Evolutionary conservation across 2,888 invertebrate species (phyloP), one percentile per base, ranked within the genome.

Genomic region (Ashinkailepas kermadecensis): DNA sequence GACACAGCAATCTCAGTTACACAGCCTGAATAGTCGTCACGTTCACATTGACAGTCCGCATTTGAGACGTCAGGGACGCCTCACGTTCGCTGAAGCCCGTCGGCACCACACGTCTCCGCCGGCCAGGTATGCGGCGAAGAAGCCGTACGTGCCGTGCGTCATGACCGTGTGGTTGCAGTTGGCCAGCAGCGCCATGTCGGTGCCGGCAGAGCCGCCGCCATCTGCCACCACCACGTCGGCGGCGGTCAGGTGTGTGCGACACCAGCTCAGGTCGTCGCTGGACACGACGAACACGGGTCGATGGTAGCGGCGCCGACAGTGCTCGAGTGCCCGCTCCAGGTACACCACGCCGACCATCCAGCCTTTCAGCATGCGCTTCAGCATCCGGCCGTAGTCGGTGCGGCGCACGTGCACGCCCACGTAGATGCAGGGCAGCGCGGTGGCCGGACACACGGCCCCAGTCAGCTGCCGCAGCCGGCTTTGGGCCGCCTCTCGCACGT

Each of bases 71-170:
- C 9, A 67, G 23, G 39, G 15, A 70, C 15, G 39, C 13, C 11
- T 70, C 70, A 1, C 39, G 13, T 12, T 3, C 39, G 6, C 70
- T 54, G 54, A 70, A 70, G 39, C 54, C 70, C 15, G 54, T 18
- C 15, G 70, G 70, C 54, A 18, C 39, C 39, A 85, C 13, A 84
- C 85, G n/a, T 84, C 84, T 2, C 86, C 86, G 0, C 86, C 85
- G 15, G 85, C 83, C 25, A 87, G 81, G 83, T 86, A 86, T 6
- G 85, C 86, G 15, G 85, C 85, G 86, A 86, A 86, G 85, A 86
- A 86, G 0, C 87, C 86, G 83, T 85, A 86, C 7, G 86, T 85
- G 10, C 86, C 86, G 79, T 85, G 83, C n/a, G 86, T 86, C 8
- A 87, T 84, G 59, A 87, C 84, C 58, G 83, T 84, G 82, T 87